Evolutionary conservation across 1,140 invertebrate species (phyloP), one percentile per base, ranked within the genome.

Genomic region (Diploscapter pachys): DNA sequence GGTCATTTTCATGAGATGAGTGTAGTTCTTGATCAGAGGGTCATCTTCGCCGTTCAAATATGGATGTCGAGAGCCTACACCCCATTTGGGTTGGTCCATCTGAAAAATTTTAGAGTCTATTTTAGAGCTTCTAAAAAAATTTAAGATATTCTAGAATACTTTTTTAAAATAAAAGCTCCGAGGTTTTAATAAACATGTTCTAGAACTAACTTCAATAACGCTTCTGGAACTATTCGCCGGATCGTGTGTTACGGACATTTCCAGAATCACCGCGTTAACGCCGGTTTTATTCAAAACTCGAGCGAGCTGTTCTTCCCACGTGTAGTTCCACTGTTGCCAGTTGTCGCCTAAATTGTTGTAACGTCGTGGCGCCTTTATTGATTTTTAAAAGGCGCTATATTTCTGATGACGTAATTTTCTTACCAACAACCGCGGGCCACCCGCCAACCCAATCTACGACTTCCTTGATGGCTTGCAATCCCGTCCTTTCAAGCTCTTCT

Each of bases 191-290:
- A 9, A 59, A 59, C 13, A 59, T 64, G 51, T 31, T 31, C 31
- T 31, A 31, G 31, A 31, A 31, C 31, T 31, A 31, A 31, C 9
- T 48, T 76, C 75, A 53, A 76, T 76, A 48, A 76, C 57, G 63
- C 75, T 76, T 69, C 65, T 64, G 5, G 76, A 65, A 54, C 77
- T 80, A 85, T 96, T 95, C 85, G 93, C 94, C n/a, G 94, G 89
- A 87, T 96, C 93, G 5, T 93, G 91, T 3, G 91, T 90, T 70
- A 96, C 91, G 55, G 92, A 93, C 79, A 96, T 93, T 81, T 95
- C 93, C n/a, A 97, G 89, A 82, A 95, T 91, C 83, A 95, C 94
- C 85, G 95, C 93, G 59, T 93, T 91, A 4, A 92, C 93, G 84
- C 93, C 94, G 3, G 94, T 94, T 4, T 89, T 86, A 65, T 88